Evolutionary conservation across 2,797 vertebrate genomes (phyloP).

Genomic region (Vipera latastei): DNA sequence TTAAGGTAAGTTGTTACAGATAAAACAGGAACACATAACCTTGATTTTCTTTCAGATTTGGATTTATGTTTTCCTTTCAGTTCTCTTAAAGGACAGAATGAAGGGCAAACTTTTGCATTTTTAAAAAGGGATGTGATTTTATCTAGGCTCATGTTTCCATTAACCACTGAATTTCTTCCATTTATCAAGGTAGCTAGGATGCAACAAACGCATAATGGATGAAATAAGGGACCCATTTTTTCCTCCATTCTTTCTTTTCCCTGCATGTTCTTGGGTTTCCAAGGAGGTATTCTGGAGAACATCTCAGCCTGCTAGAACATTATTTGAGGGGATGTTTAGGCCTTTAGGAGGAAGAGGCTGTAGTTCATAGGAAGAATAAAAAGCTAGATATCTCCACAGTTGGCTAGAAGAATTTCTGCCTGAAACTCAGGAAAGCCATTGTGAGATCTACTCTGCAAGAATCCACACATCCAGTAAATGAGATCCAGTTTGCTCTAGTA

Average conservation of each 20-base stretch:
- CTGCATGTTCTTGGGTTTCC: not conserved
- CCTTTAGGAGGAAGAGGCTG: not conserved
- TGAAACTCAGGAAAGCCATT: not conserved
- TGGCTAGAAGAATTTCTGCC: not conserved
- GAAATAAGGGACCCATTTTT: not conserved
- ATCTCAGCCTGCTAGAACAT: not conserved
- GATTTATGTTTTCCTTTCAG: conserved; percentile 21
- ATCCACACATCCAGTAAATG: not conserved
- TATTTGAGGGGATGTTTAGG: not conserved
- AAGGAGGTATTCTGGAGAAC: not conserved
- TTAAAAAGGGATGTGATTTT: not conserved
- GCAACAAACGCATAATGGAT: not conserved
- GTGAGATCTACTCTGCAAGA: not conserved
- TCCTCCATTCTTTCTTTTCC: not conserved
- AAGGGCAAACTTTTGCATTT: conserved; percentile 4
- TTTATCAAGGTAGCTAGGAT: not conserved
- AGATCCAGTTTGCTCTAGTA: not conserved
- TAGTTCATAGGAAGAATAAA: not conserved
- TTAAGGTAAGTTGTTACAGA: conserved; percentile 44
- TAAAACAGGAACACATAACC: conserved; percentile 37
- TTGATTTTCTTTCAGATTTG: conserved; percentile 23
- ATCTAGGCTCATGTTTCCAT: not conserved
- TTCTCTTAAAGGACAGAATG: conserved; percentile 38
- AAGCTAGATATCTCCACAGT: not conserved
- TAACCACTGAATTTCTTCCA: not conserved